Evolutionary conservation across 1,140 invertebrate genomes (phyloP).

Genomic region (Phortica variegata): DNA sequence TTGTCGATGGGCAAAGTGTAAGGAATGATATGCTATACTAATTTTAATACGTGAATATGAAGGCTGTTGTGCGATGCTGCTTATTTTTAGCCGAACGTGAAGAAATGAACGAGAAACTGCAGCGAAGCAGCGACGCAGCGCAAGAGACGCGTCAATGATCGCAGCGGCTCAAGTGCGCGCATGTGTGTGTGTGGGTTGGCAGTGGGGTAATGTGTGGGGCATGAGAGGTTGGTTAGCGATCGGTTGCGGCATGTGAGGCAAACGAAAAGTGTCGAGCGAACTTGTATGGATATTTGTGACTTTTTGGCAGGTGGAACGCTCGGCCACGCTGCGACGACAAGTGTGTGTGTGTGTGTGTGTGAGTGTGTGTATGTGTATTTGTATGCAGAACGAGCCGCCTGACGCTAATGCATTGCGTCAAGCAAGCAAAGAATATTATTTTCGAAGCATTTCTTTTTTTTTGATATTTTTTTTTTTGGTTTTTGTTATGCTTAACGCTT

Average conservation of each 20-base stretch:
- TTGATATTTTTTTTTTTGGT: slow-evolving; percentile 2
- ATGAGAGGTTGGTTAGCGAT: neutral
- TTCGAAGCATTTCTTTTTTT: slow-evolving; percentile 1
- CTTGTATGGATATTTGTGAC: slow-evolving; percentile 29
- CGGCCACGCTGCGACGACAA: slow-evolving; percentile 23
- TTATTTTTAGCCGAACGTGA: neutral
- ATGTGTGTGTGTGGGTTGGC: neutral
- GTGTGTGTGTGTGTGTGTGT: slow-evolving; percentile 15
- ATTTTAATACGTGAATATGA: slow-evolving; percentile 54
- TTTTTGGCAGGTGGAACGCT: slow-evolving; percentile 45
- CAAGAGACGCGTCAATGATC: neutral
- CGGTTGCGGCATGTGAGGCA: neutral
- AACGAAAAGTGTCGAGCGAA: slow-evolving; percentile 41
- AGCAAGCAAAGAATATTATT: too few species aligned
- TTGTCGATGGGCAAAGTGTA: too few species aligned
- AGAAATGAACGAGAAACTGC: slow-evolving; percentile 23
- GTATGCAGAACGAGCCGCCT: too few species aligned
- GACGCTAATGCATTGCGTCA: too few species aligned
- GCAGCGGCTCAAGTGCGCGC: neutral
- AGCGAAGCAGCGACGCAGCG: slow-evolving; percentile 8
- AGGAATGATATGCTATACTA: slow-evolving; percentile 54
- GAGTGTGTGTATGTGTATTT: too few species aligned
- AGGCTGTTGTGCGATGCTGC: slow-evolving; percentile 39
- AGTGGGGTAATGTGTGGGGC: neutral
- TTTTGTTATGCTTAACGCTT: too few species aligned